Percentiles rank a stretch among this genome's conserved stretches.
phyloP scores from a whole-genome alignment of 1,140 invertebrate species.

The Polyergus mexicanus region DNA sequence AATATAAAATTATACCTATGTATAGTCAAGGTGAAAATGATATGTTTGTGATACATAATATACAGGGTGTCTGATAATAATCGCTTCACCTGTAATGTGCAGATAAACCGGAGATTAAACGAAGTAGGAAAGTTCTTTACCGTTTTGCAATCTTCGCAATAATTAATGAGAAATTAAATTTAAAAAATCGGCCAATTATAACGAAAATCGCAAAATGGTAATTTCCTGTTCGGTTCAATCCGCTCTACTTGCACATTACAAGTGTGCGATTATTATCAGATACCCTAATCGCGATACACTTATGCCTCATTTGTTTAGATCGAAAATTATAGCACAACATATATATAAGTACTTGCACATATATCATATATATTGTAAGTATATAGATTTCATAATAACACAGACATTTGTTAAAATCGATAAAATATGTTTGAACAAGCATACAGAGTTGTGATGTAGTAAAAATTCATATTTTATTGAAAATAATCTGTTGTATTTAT shows the following conservation, averaged over 20 bases:
- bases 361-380: conserved; percentile 26
- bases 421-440: not conserved
- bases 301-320: not conserved
- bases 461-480: conserved; percentile 1
- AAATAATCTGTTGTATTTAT: not conserved
- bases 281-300: not conserved
- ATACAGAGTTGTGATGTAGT: not conserved
- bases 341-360: conserved; percentile 3
- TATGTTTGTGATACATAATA: too few species aligned
- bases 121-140: too few species aligned
- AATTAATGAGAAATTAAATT: too few species aligned
- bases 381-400: not conserved
- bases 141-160: too few species aligned
- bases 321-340: not conserved
- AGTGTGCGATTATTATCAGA: too few species aligned
- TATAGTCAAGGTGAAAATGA: not conserved
- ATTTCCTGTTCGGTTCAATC: too few species aligned
- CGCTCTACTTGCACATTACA: too few species aligned
- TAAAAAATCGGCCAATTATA: too few species aligned
- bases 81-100: too few species aligned
- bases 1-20: not conserved
- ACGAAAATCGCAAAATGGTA: too few species aligned
- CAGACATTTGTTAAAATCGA: not conserved
- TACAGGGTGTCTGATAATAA: too few species aligned
- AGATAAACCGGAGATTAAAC: too few species aligned